Percentiles rank a stretch among this genome's conserved stretches.
phyloP scores from a whole-genome alignment of 2,113 vertebrate genomes.

The Gadus chalcogrammus region DNA sequence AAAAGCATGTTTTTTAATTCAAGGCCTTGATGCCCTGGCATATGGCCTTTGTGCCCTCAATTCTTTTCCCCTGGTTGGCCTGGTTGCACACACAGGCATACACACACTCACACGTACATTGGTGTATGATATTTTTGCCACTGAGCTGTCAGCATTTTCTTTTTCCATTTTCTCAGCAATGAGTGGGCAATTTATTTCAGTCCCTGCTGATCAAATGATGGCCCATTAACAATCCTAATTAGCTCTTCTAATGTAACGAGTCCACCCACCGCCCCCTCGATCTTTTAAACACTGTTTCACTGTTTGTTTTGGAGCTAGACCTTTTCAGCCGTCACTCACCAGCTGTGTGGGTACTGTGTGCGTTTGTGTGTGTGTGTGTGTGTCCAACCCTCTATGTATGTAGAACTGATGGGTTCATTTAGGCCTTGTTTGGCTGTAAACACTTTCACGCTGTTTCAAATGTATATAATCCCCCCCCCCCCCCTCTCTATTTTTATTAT shows the following conservation, averaged over 20 bases:
- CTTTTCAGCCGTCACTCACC: slow-evolving; percentile 38
- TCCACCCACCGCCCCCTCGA: neutral
- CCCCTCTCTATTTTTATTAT: too few relatives aligned
- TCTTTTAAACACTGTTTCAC: slow-evolving; percentile 49
- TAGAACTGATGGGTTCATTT: too few relatives aligned
- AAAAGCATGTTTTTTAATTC: too few relatives aligned
- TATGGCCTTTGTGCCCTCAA: too few relatives aligned
- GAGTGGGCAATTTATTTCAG: slow-evolving; percentile 62
- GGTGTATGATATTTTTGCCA: too few relatives aligned
- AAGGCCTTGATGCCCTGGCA: too few relatives aligned
- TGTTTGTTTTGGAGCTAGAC: slow-evolving; percentile 38
- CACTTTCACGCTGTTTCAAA: too few relatives aligned
- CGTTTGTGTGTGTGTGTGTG: neutral
- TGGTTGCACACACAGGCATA: too few relatives aligned
- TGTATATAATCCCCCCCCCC: too few relatives aligned
- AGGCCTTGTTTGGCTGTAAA: too few relatives aligned
- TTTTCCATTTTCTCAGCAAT: slow-evolving; percentile 33
- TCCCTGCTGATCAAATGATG: slow-evolving; percentile 64
- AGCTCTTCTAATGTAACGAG: slow-evolving; percentile 57
- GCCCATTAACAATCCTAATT: slow-evolving; percentile 71
- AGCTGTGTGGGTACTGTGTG: neutral
- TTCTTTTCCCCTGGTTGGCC: too few relatives aligned
- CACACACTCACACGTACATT: too few relatives aligned
- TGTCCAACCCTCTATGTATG: neutral
- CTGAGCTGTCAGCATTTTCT: neutral